Base-by-base conservation (phyloP, 2,113 vertebrate genomes). In the Corydoras maculifer region DNA sequence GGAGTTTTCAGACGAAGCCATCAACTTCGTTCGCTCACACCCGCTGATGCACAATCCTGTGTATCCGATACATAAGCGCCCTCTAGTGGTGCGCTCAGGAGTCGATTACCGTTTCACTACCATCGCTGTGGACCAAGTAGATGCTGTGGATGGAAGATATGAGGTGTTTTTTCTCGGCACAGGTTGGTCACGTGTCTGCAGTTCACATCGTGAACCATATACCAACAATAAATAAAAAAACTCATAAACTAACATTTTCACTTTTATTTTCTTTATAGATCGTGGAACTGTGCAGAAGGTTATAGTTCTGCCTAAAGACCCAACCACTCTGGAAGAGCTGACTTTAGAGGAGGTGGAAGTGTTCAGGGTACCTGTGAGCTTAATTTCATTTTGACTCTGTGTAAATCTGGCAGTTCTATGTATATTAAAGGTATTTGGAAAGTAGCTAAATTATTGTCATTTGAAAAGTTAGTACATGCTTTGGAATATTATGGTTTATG, bases 111-210 rank as follows among this genome's bases (percentile, higher is more conserved):
- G 90, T 12, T 93, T 86, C 85, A 93, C 91, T 1, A 87, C 88
- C 30, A 72, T 93, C 64, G 90, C 90, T 31, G 91, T 93, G 78
- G 92, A 93, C 68, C 88, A 89, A 70, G 91, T 92, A 76, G 89
- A 91, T 5, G 91, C 91, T 1, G 90, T 91, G 58, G 92, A 93
- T 7, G 92, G 88, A 5, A 88, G 90, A 58, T 93, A 93, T 5
- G 89, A 92, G 76, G 91, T 93, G 73, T 87, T 93, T 59, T 93
- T 93, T 77, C 77, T 93, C 62, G 92, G 91, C n/a, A 93, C 92
- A 76, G 92, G 91, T 93, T 76, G 83, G 82, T 50, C 53, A 66
- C 51, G 3, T 8, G 25, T 18, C 4, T 59, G 3, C 7, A 48
- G 3, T 49, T 30, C 18, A 48, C 12, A 48, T 11, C 43, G 8